Conservation (phyloP, 2,797 vertebrate genomes). For the Sebastes cheni region DNA sequence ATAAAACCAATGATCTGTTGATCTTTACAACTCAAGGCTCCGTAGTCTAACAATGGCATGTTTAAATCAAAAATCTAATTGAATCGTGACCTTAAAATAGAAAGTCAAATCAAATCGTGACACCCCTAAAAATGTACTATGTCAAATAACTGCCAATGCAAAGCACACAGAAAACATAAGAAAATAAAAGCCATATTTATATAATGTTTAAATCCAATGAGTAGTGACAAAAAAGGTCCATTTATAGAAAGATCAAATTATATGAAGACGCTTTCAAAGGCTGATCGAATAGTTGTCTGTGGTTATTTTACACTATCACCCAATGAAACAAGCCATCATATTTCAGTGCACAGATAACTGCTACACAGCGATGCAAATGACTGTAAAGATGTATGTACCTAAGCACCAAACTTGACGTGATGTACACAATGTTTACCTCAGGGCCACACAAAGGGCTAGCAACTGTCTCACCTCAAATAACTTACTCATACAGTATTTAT, state of each 20-base stretch:
- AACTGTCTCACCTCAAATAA: constrained; percentile 14
- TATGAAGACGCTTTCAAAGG: background rate
- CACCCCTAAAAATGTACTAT: background rate
- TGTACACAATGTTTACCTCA: constrained; percentile 25
- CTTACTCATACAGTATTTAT: background rate
- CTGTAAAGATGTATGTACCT: constrained; percentile 7
- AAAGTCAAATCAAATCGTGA: too few species aligned
- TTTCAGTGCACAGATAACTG: constrained; percentile 8
- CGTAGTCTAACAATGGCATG: too few species aligned
- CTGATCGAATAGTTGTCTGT: background rate
- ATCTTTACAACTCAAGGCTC: too few species aligned
- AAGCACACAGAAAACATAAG: background rate
- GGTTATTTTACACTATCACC: background rate
- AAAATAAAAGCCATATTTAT: background rate
- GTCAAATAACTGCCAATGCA: background rate
- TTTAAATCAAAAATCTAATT: too few species aligned
- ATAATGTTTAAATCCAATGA: background rate
- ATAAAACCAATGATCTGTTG: too few species aligned
- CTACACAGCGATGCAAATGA: constrained; percentile 18
- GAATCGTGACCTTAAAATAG: too few species aligned
- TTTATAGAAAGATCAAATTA: background rate
- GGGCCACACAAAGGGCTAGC: background rate
- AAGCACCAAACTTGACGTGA: background rate
- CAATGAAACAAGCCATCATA: background rate
- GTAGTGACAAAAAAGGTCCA: background rate